Percentiles rank a stretch among this genome's conserved stretches.
phyloP scores from a whole-genome alignment of 2,113 vertebrate species.

The Microtus oregoni region DNA sequence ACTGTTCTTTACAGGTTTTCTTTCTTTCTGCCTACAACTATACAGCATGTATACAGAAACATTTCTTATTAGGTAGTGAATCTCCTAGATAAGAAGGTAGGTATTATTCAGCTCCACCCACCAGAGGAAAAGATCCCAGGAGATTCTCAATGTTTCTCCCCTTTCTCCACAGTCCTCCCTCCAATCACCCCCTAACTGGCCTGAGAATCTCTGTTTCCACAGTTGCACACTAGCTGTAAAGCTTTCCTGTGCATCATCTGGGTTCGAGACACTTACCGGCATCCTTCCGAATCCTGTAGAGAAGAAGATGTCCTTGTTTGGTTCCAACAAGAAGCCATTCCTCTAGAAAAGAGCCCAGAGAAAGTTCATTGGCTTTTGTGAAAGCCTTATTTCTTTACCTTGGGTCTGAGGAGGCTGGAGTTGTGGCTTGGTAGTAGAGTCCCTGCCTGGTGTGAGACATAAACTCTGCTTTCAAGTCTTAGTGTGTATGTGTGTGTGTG shows the following conservation, averaged over 20 bases:
- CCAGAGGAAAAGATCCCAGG: neutral
- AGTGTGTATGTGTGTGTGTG: neutral
- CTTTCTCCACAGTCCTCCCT: neutral
- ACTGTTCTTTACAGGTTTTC: neutral
- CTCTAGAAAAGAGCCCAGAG: slow-evolving; percentile 85
- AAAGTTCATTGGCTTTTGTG: slow-evolving; percentile 32
- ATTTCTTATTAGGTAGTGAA: slow-evolving; percentile 14
- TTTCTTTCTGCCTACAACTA: neutral
- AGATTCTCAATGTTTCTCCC: neutral
- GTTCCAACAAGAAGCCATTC: slow-evolving; percentile 99
- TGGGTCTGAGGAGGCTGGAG: neutral
- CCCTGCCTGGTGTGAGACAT: neutral
- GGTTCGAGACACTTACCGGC: slow-evolving; percentile 86
- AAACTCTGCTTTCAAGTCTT: neutral
- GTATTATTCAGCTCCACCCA: neutral
- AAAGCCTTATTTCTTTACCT: neutral
- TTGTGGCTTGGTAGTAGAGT: neutral
- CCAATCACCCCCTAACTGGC: neutral
- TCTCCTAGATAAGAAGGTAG: neutral
- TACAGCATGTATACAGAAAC: neutral
- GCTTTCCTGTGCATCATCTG: neutral
- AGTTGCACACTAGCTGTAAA: neutral
- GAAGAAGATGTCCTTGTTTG: slow-evolving; percentile 97
- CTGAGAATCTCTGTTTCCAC: neutral
- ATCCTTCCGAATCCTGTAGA: slow-evolving; percentile 97